These are phyloP conservation scores for Leptestheria dahalacensis DNA, from an alignment of 1,140 invertebrate genomes.

Conservation along the genomic window DNA sequence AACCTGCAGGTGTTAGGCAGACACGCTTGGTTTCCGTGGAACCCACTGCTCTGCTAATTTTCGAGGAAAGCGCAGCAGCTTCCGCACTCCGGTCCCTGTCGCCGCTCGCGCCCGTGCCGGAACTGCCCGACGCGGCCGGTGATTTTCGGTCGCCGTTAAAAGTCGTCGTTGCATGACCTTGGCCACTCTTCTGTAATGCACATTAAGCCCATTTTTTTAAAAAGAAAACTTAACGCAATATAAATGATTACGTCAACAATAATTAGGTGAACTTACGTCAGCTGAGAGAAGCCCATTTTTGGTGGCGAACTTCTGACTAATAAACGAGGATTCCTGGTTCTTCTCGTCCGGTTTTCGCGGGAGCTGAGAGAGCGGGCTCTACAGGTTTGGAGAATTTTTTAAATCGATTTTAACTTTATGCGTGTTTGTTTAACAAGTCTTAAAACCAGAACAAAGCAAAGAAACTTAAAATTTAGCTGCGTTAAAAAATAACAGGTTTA, in stretches of 20 bases:
- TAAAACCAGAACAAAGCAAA: too few relatives aligned
- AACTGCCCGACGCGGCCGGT: neutral
- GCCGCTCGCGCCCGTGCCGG: too few relatives aligned
- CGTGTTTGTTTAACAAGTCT: too few relatives aligned
- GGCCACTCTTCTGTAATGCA: too few relatives aligned
- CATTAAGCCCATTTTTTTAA: too few relatives aligned
- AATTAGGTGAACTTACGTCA: neutral
- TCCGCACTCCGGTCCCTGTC: neutral
- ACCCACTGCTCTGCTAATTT: neutral
- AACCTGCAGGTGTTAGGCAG: neutral
- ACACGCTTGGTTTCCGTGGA: neutral
- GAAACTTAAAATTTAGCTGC: too few relatives aligned
- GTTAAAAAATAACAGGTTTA: too few relatives aligned
- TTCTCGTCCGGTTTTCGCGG: neutral
- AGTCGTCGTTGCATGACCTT: neutral
- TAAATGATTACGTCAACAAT: too few relatives aligned
- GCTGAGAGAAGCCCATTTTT: neutral
- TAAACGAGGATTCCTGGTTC: neutral
- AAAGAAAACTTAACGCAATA: too few relatives aligned
- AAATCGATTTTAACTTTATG: too few relatives aligned
- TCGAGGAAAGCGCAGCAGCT: neutral
- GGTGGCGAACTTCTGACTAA: neutral
- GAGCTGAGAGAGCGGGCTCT: neutral
- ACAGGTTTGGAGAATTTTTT: too few relatives aligned
- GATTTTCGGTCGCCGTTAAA: neutral